Conservation (phyloP, 2,797 vertebrate species). For the Acanthurus tractus region DNA sequence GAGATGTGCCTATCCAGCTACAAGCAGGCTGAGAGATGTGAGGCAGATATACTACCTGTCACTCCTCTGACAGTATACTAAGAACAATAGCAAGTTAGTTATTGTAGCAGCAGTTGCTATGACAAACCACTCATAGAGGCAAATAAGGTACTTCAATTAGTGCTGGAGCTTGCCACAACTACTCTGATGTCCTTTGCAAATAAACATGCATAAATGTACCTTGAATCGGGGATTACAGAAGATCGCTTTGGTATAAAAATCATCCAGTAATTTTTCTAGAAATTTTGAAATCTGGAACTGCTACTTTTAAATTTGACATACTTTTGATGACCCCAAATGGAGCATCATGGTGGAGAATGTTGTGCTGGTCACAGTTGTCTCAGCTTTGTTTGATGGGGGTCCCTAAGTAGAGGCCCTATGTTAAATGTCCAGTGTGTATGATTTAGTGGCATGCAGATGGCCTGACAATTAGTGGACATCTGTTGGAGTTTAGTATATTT, state of each 20-base stretch:
- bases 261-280: no score
- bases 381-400: not conserved
- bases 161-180: not conserved
- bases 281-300: not conserved
- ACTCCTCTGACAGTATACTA: no score
- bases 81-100: not conserved
- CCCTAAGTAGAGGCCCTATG: no score
- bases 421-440: no score
- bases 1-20: no score
- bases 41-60: not conserved
- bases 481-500: no score
- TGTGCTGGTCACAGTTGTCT: not conserved
- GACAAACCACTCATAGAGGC: not conserved
- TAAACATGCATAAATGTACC: no score
- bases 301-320: not conserved
- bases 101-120: not conserved
- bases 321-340: not conserved
- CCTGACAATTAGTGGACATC: no score
- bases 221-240: no score
- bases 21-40: not conserved
- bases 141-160: slow-evolving; percentile 1
- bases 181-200: no score
- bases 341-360: not conserved
- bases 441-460: no score
- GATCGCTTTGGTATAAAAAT: no score